Base-by-base conservation (phyloP, 1,140 invertebrate genomes). In the Melanaphis sacchari region DNA sequence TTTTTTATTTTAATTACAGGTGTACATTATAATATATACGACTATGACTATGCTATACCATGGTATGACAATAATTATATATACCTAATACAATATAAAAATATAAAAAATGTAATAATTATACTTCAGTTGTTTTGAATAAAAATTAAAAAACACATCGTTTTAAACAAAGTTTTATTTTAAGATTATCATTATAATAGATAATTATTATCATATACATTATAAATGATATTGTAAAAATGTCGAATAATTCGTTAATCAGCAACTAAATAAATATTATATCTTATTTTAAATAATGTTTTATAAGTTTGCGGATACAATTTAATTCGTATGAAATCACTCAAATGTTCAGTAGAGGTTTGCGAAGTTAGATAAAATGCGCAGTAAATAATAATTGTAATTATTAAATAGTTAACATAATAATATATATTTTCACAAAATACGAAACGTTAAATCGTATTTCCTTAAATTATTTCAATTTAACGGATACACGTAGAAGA, bases 371-470 rank as follows among this genome's bases (percentile, higher is more conserved):
- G 2, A 76, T 76, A 76, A n/a, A 76, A 76, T 76, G 15, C 59
- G 59, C 59, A 76, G 59, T 76, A 8, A 76, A 76, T 66, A 76
- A 76, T 76, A 76, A n/a, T 76, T n/a, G 59, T 76, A 76, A 76
- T 76, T 76, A 76, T 76, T 76, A 76, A 36, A n/a, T 76, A 76
- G 31, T 76, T n/a, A 76, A 76, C 59, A 76, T 76, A 76, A 76
- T n/a, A 76, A 18, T 76, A n/a, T n/a, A 76, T 76, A n/a, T 15
- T 76, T 5, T n/a, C 31, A n/a, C 31, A 36, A 18, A n/a, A n/a
- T n/a, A 76, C 59, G 8, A 11, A n/a, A 76, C 59, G 36, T 76
- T 76, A 76, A 76, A 76, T 76, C 5, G 59, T 76, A 18, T n/a
- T 76, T 1, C n/a, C n/a, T n/a, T 76, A n/a, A 76, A 76, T 76